These are phyloP conservation scores for Sarcophaga carnaria DNA, from an alignment of 2,888 invertebrate species.

Conservation along the genomic window DNA sequence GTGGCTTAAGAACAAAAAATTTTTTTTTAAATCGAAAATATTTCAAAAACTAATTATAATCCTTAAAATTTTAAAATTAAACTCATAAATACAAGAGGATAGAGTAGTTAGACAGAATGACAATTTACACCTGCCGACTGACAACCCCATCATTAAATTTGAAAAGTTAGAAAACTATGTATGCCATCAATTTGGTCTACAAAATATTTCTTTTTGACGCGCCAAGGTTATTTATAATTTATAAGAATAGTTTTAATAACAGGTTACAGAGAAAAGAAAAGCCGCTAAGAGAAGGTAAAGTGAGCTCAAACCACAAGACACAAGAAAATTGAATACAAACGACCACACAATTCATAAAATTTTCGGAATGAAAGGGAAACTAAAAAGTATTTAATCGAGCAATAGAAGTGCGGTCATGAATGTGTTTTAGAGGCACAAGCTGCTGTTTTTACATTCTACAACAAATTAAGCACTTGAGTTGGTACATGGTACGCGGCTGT, in stretches of 20 bases:
- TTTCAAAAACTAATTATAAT: conserved; percentile 22
- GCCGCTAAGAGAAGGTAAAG: conserved; percentile 34
- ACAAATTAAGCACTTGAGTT: background rate
- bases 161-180: conserved; percentile 44
- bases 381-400: background rate
- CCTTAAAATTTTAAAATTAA: background rate
- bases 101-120: conserved; percentile 6
- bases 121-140: conserved; percentile 61
- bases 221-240: conserved; percentile 46
- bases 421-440: conserved; percentile 38
- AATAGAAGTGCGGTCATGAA: background rate
- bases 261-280: conserved; percentile 24
- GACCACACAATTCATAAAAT: conserved; percentile 59
- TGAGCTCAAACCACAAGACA: conserved; percentile 34
- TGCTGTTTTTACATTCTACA: conserved; percentile 33
- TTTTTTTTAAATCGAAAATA: background rate
- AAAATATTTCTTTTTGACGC: conserved; percentile 40
- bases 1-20: no score
- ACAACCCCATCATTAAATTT: conserved; percentile 62
- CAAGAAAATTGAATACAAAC: conserved; percentile 15
- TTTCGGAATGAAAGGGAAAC: background rate
- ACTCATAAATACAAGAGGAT: background rate
- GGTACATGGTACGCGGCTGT: conserved; percentile 22
- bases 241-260: conserved; percentile 57
- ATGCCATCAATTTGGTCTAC: background rate